Conservation (phyloP, 1,140 invertebrate genomes). For the Bombus turneri region DNA sequence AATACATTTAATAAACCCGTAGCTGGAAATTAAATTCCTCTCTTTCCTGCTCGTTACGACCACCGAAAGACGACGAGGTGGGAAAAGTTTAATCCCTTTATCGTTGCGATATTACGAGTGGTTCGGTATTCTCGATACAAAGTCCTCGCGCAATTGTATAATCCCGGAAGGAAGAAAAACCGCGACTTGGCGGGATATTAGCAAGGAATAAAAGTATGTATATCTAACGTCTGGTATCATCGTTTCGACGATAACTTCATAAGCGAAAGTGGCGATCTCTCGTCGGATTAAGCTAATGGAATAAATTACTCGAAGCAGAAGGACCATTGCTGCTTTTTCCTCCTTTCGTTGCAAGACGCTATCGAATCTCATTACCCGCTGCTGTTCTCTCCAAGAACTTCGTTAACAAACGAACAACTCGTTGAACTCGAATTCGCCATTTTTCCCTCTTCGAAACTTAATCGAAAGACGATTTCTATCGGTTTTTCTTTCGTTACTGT, state of each 20-base stretch:
- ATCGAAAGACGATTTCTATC: not conserved
- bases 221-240: conserved; percentile 1
- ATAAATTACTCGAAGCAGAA: conserved; percentile 29
- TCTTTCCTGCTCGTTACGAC: conserved; percentile 8
- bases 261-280: conserved; percentile 35
- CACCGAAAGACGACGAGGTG: no score
- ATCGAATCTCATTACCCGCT: conserved; percentile 31
- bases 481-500: not conserved
- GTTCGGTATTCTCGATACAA: conserved; percentile 25
- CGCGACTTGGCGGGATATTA: not conserved
- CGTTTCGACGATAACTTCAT: conserved; percentile 21
- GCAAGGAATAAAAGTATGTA: conserved; percentile 22
- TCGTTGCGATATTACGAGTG: conserved; percentile 21
- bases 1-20: conserved; percentile 13
- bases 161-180: not conserved
- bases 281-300: conserved; percentile 33
- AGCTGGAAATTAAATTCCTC: conserved; percentile 31
- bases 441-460: no score
- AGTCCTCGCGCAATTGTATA: not conserved
- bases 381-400: conserved; percentile 14
- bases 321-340: not conserved
- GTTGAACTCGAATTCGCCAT: not conserved
- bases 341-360: not conserved
- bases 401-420: conserved; percentile 13
- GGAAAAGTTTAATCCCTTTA: conserved; percentile 28